Evolutionary conservation across 2,797 vertebrate genomes (phyloP).

Genomic region (Notolepis coatsorum): DNA sequence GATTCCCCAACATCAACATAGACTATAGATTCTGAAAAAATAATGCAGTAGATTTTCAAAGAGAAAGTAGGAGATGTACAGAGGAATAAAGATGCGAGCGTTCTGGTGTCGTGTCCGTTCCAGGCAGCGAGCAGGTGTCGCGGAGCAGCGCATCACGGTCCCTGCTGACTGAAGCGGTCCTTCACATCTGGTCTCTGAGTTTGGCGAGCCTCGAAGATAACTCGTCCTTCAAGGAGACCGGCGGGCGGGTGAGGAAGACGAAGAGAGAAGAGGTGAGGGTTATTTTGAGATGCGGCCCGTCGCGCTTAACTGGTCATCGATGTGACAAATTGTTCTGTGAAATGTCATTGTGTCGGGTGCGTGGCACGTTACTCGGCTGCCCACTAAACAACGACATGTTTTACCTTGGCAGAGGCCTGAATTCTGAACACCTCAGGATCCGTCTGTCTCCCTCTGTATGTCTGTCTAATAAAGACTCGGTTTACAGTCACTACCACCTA

Average conservation of each 20-base stretch:
- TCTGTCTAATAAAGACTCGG: not conserved
- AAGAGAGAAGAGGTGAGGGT: slow-evolving; percentile 5
- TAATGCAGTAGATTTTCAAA: not conserved
- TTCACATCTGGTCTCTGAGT: slow-evolving; percentile 82
- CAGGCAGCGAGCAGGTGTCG: slow-evolving; percentile 48
- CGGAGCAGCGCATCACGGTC: slow-evolving; percentile 1
- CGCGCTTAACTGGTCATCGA: too few species aligned
- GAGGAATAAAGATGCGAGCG: slow-evolving; percentile 20
- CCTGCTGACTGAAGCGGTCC: slow-evolving; percentile 12
- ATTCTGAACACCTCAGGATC: not conserved
- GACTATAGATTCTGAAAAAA: slow-evolving; percentile 29
- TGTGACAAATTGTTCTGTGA: too few species aligned
- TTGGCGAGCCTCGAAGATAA: slow-evolving; percentile 82
- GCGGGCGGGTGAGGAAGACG: not conserved
- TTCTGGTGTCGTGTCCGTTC: slow-evolving; percentile 33
- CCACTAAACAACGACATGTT: not conserved
- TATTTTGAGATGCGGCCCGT: not conserved
- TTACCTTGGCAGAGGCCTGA: not conserved
- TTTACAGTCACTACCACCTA: not conserved
- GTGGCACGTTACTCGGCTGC: not conserved
- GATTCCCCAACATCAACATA: not conserved
- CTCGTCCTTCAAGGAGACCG: slow-evolving; percentile 75
- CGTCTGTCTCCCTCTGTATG: not conserved
- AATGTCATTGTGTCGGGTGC: not conserved
- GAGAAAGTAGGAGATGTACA: slow-evolving; percentile 25